Conservation (phyloP, 2,888 invertebrate species). For the Julus scandinavius region DNA sequence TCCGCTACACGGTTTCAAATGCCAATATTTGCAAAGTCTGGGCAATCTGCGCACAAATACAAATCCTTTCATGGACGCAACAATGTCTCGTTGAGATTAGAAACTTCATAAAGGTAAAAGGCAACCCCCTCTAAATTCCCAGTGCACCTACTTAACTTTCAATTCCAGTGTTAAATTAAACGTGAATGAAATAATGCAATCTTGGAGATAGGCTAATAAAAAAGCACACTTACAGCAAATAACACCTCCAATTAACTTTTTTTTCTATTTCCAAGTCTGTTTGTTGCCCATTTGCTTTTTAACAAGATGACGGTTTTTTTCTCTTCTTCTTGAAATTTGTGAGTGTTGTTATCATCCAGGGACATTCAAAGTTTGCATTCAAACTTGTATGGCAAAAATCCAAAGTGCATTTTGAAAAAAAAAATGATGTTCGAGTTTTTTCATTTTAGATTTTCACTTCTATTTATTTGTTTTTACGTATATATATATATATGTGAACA, state of each 20-base stretch:
- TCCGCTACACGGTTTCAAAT: constrained; percentile 24
- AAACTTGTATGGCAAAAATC: background rate
- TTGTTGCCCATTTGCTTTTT: background rate
- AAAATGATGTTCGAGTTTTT: too few species aligned
- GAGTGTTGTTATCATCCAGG: background rate
- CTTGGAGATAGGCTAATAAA: constrained; percentile 21
- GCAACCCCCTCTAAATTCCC: background rate
- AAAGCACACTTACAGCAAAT: background rate
- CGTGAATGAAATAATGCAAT: constrained; percentile 32
- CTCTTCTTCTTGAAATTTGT: background rate
- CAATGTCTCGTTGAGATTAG: constrained; percentile 34
- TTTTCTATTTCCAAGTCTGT: background rate
- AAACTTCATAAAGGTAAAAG: constrained; percentile 22
- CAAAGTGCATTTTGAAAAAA: too few species aligned
- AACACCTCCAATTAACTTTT: background rate
- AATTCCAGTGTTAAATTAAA: constrained; percentile 42
- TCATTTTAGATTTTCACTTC: too few species aligned
- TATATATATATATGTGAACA: too few species aligned
- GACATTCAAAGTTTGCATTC: background rate
- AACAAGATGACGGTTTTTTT: background rate
- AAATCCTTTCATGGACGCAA: background rate
- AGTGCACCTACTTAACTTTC: constrained; percentile 12
- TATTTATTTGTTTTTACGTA: too few species aligned
- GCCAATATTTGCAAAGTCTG: constrained; percentile 23
- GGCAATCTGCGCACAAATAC: background rate